Percentiles rank a stretch among this genome's conserved stretches.
phyloP scores from a whole-genome alignment of 2,797 vertebrate species.

The Somateria mollissima region DNA sequence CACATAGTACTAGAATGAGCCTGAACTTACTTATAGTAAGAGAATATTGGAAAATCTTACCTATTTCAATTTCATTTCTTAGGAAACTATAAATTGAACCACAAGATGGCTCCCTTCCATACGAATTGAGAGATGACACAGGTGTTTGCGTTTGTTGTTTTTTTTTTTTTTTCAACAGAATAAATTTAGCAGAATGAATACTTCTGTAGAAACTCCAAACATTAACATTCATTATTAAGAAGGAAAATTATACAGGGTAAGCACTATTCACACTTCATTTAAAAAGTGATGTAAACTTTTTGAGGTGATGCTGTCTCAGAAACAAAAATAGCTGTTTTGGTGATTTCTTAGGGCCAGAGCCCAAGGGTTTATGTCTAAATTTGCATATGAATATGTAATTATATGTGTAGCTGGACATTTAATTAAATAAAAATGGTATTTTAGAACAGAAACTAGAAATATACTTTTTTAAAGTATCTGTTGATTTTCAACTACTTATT shows the following conservation, averaged over 20 bases:
- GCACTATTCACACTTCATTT: neutral
- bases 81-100: neutral
- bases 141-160: rapidly evolving
- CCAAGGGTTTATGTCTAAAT: neutral
- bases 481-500: neutral
- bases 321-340: neutral
- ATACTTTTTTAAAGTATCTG: neutral
- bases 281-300: neutral
- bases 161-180: neutral
- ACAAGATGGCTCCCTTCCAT: constrained; percentile 61
- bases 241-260: neutral
- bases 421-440: neutral
- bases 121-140: rapidly evolving
- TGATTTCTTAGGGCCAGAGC: neutral
- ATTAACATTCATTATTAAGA: no score
- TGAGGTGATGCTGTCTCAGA: neutral
- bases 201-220: rapidly evolving
- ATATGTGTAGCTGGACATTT: neutral
- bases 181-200: neutral
- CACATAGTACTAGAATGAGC: neutral
- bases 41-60: neutral
- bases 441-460: neutral
- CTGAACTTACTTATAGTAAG: neutral
- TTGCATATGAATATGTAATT: neutral
- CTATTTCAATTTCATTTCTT: neutral